Evolutionary conservation across 2,888 invertebrate species (phyloP).

Genomic region (Cataglyphis rosenhaueri): DNA sequence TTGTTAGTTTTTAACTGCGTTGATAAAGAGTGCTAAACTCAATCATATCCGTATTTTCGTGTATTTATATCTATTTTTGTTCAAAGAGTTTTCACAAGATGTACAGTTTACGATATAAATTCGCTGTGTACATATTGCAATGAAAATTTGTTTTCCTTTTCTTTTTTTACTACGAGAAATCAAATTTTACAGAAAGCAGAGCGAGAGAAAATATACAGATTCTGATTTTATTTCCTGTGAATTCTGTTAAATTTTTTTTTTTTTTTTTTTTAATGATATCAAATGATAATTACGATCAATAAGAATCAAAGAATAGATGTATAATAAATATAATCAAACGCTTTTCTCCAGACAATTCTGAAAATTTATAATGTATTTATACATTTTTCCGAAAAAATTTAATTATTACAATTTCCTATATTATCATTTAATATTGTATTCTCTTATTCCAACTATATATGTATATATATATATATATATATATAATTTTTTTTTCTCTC

Average conservation of each 20-base stretch:
- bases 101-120: constrained; percentile 4
- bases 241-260: neutral
- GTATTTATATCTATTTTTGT: neutral
- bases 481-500: neutral
- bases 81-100: neutral
- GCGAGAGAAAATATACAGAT: neutral
- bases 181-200: neutral
- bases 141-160: constrained; percentile 5
- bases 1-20: neutral
- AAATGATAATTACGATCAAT: neutral
- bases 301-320: neutral
- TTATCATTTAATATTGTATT: neutral
- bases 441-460: neutral
- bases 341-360: neutral
- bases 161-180: neutral
- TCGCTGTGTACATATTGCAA: constrained; percentile 10
- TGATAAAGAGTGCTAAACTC: neutral
- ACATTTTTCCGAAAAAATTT: neutral
- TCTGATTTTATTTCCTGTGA: neutral
- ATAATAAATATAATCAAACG: neutral
- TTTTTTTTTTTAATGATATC: neutral
- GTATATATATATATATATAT: neutral
- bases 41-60: neutral
- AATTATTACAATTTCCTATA: neutral
- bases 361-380: neutral